Evolutionary conservation across 2,797 vertebrate species (phyloP).

Genomic region (Megalops cyprinoides): DNA sequence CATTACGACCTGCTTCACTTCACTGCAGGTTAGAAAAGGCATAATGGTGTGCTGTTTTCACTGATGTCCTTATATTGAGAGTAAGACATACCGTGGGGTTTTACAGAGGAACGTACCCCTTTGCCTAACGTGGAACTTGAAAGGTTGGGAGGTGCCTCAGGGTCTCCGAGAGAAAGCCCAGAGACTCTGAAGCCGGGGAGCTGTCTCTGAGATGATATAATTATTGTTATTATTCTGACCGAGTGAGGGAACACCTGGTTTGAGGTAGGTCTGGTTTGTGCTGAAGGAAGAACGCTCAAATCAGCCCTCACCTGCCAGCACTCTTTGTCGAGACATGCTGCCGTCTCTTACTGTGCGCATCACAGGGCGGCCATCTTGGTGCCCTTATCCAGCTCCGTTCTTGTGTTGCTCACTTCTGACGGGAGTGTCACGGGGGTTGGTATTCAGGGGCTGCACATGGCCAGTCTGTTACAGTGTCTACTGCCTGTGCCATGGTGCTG

Average conservation of each 20-base stretch:
- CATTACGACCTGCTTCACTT: neutral
- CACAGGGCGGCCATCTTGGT: too few relatives aligned
- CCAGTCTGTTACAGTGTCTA: too few relatives aligned
- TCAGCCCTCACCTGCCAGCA: constrained; percentile 42
- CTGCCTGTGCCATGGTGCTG: too few relatives aligned
- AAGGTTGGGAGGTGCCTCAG: constrained; percentile 12
- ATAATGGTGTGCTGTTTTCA: neutral
- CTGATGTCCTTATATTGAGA: neutral
- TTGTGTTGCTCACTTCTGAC: too few relatives aligned
- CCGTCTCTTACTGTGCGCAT: too few relatives aligned
- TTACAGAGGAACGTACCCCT: neutral
- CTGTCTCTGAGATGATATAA: constrained; percentile 46
- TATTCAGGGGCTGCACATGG: too few relatives aligned
- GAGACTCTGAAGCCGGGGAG: constrained; percentile 24
- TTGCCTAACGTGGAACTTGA: constrained; percentile 15
- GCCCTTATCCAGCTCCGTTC: too few relatives aligned
- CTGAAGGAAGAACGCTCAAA: constrained; percentile 33
- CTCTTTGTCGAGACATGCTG: constrained; percentile 44
- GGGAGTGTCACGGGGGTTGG: too few relatives aligned
- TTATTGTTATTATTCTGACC: constrained; percentile 56
- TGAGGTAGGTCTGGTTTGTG: constrained; percentile 35
- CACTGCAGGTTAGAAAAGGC: neutral
- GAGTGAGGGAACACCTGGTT: constrained; percentile 54
- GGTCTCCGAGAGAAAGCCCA: constrained; percentile 1
- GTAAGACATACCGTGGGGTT: neutral